Conservation (phyloP, 2,113 vertebrate species). For the Tachuris rubrigastra region DNA sequence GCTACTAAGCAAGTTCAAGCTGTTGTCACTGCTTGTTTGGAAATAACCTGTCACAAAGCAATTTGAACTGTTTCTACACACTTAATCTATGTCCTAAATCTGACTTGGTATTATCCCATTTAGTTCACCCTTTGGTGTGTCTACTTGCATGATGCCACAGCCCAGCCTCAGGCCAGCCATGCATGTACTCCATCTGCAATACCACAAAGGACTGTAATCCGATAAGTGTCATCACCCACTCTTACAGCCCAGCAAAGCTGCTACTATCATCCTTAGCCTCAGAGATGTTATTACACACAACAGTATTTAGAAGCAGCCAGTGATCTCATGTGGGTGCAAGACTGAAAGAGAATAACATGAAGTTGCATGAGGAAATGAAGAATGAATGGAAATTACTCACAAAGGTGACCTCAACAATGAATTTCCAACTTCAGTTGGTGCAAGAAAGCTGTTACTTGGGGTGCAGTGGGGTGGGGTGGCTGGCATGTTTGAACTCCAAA, state of each 20-base stretch:
- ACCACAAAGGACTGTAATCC: neutral
- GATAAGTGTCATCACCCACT: neutral
- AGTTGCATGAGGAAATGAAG: neutral
- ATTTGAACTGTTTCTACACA: neutral
- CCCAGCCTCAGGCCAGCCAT: neutral
- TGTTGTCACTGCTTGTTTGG: neutral
- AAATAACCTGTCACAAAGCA: neutral
- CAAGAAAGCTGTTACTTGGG: neutral
- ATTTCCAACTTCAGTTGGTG: neutral
- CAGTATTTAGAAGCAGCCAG: neutral
- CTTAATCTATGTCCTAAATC: neutral
- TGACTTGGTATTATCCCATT: neutral
- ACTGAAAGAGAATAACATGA: neutral
- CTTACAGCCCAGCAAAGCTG: neutral
- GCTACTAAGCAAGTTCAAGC: neutral
- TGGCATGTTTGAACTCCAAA: neutral
- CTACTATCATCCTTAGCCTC: neutral
- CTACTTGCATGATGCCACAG: neutral
- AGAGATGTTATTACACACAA: neutral
- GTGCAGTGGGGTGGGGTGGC: too few relatives aligned
- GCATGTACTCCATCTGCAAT: neutral
- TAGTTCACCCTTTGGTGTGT: neutral
- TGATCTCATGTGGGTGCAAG: neutral
- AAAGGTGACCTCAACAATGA: neutral
- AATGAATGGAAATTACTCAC: neutral